Percentiles rank a stretch among this genome's conserved stretches.
These are phyloP conservation scores for Phenganax marumi DNA, from an alignment of 92 coral and sea anemone genomes.

Conservation along the genomic window DNA sequence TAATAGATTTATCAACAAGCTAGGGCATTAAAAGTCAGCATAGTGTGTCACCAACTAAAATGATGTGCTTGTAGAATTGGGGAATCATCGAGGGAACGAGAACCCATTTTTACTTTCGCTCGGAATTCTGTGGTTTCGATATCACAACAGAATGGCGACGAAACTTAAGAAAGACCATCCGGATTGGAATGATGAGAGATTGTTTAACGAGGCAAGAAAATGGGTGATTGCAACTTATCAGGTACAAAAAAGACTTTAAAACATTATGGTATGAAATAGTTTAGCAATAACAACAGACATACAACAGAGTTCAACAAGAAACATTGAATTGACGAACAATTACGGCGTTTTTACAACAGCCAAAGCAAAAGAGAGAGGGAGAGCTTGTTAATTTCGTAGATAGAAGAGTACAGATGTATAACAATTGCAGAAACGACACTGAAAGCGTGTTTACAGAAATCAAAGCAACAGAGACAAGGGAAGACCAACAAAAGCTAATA, in stretches of 20 bases:
- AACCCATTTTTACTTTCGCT: constrained; percentile 26
- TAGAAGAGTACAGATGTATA: no score
- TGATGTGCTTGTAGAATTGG: constrained; percentile 3
- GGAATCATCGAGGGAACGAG: constrained; percentile 13
- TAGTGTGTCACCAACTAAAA: background rate
- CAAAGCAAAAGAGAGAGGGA: no score
- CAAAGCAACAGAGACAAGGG: no score
- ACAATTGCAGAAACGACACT: no score
- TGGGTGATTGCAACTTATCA: constrained; percentile 40
- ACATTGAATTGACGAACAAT: background rate
- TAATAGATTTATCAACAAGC: no score
- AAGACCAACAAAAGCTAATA: background rate
- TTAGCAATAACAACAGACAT: no score
- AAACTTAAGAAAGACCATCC: constrained; percentile 19
- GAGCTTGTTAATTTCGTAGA: no score
- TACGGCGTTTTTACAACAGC: background rate
- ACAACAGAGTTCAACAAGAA: background rate
- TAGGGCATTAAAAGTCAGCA: background rate
- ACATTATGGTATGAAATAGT: background rate
- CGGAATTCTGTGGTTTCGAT: constrained; percentile 33
- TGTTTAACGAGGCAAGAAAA: constrained; percentile 40
- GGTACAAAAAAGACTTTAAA: background rate
- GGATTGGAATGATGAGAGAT: constrained; percentile 28
- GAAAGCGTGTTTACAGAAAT: no score
- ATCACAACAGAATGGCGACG: constrained; percentile 28